Percentiles rank a stretch among this genome's conserved stretches.
Evolutionary conservation across 2,888 invertebrate genomes (phyloP).

Genomic region (Sinhomidia bicolor): DNA sequence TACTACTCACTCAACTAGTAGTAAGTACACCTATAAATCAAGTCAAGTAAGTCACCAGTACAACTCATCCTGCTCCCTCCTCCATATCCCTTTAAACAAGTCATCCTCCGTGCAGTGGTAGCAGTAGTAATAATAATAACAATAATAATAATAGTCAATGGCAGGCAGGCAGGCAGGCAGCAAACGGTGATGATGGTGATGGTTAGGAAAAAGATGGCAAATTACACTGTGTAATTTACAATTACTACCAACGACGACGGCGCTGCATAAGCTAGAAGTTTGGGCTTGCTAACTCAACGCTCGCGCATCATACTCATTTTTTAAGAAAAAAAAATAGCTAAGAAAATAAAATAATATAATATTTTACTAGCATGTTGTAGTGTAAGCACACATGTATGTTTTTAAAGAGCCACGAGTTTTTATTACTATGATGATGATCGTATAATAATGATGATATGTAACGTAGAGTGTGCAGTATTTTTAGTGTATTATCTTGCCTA

Average conservation of each 20-base stretch:
- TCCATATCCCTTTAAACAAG: background rate
- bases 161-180: background rate
- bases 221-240: slow-evolving; percentile 47
- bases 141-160: background rate
- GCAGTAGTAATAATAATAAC: background rate
- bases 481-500: background rate
- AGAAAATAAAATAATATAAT: background rate
- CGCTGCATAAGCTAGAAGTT: background rate
- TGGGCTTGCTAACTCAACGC: slow-evolving; percentile 13
- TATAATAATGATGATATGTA: background rate
- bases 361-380: slow-evolving; percentile 18
- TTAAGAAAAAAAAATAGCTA: background rate
- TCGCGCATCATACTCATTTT: slow-evolving; percentile 9
- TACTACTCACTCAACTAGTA: background rate
- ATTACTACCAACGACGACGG: slow-evolving; percentile 45
- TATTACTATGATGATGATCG: background rate
- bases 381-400: background rate
- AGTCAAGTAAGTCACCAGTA: slow-evolving; percentile 39
- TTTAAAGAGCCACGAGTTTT: background rate
- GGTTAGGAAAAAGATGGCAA: slow-evolving; percentile 6
- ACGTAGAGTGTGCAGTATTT: too few species aligned
- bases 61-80: background rate
- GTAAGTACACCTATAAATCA: background rate
- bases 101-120: background rate
- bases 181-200: background rate